phyloP scores from a whole-genome alignment of 1,140 invertebrate species.

The Cyphomyrmex costatus region DNA sequence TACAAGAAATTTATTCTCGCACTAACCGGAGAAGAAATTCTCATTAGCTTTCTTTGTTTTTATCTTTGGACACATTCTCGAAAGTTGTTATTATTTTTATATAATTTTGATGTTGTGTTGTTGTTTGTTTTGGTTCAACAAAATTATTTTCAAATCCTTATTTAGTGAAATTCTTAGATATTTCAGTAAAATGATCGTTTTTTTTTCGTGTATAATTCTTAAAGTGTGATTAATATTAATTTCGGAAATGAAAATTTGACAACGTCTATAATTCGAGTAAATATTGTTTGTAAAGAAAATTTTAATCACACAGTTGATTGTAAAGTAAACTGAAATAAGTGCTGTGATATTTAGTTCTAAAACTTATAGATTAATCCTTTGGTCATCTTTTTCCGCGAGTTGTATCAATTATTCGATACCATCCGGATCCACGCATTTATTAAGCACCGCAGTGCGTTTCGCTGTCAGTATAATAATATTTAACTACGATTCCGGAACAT shows the following conservation, averaged over 20 bases:
- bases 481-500: constrained; percentile 61
- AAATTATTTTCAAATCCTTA: too few relatives aligned
- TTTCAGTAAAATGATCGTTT: too few relatives aligned
- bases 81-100: too few relatives aligned
- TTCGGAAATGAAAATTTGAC: background rate
- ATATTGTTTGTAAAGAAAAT: background rate
- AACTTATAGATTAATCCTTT: constrained; percentile 22
- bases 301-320: background rate
- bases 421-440: constrained; percentile 34
- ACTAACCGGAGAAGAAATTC: too few relatives aligned
- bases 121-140: too few relatives aligned
- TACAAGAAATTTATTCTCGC: too few relatives aligned
- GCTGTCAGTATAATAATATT: constrained; percentile 64
- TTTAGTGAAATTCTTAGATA: too few relatives aligned
- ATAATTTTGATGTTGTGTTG: too few relatives aligned
- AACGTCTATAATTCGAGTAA: background rate
- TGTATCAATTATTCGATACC: background rate
- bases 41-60: too few relatives aligned
- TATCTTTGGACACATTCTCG: too few relatives aligned
- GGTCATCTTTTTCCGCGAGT: background rate
- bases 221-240: constrained; percentile 7
- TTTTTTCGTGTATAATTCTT: background rate
- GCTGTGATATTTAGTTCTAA: background rate
- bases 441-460: constrained; percentile 24
- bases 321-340: background rate